Base-by-base conservation (phyloP, 2,888 invertebrate genomes). In the Dioctria rufipes region DNA sequence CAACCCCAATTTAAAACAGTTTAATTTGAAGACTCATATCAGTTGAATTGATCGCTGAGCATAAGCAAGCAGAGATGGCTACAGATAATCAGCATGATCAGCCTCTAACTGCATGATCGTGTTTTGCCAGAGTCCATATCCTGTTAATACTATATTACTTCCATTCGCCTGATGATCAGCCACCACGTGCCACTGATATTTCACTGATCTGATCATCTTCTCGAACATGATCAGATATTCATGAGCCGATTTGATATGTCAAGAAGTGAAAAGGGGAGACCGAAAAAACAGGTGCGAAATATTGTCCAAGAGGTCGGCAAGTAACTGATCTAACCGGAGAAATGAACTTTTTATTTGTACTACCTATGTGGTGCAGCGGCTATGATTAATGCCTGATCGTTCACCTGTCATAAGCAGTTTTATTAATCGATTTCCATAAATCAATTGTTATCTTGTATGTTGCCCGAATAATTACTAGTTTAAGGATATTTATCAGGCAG, bases 351-450 rank as follows among this genome's bases (percentile, higher is more conserved):
- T 51, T 37, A 69, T 69, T 69, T 51, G 25, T 69, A n/a, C 49
- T 46, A 67, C 40, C 25, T 67, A 9, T 46, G n/a, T n/a, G 1
- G 11, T 54, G 37, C 51, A 69, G 69, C 6, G 25, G 37, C 46
- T n/a, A 67, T 67, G 67, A 67, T 67, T 43, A 67, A 67, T 67
- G 67, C 51, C 37, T 51, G 39, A 43, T 51, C 69, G 69, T 39
- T 69, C 69, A 69, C 69, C 69, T 69, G 69, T 69, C 69, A 69
- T 69, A 69, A 69, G 51, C 69, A 51, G 49, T 69, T 69, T 69
- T 49, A 69, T 69, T 69, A 69, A 69, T 69, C 69, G 69, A 69
- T 49, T 69, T 37, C 25, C 69, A 69, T 69, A 69, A 69, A 69
- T 69, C 69, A 69, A 69, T 51, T 69, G 6, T 69, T 54, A 69